Evolutionary conservation across 2,113 vertebrate species (phyloP), one percentile per base, ranked within the genome.

Genomic region (Herpetotheres cachinnans): DNA sequence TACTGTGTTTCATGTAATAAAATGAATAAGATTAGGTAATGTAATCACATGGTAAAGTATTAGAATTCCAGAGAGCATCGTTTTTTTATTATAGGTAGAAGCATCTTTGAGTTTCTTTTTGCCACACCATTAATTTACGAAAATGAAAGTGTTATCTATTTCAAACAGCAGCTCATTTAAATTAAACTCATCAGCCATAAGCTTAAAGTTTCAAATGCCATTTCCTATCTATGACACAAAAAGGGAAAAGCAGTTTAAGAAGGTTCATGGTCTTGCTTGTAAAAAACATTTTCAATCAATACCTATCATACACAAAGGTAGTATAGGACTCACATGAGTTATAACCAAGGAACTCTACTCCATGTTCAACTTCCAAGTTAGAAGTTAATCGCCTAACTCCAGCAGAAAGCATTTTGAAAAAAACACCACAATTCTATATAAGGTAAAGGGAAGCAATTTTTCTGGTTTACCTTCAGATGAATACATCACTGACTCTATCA

Each of bases 81-180:
- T 95, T 90, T 91, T 86, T 85, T 93, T 93, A 92, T 82, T 95
- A 93, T 30, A 95, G 55, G 84, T 95, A 87, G 90, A 95, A 96
- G 49, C 50, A 95, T 91, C 76, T 97, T 88, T 78, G 84, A 96
- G 76, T 97, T 97, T 96, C 56, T 77, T 97, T 97, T 97, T 96
- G 96, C 77, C 81, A 96, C 85, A 91, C 93, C 89, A 97, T 96
- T 97, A 97, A 96, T 95, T 96, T 97, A 76, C 71, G 95, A 80
- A 97, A 98, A 96, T 89, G 95, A 95, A 98, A 97, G 78, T 61
- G 93, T 97, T 98, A 98, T 97, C 96, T 97, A 55, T 95, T 97
- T 98, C 95, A 97, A 97, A 98, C 95, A 98, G 89, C 67, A 97
- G 78, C 82, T 96, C 91, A 97, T 98, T 98, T 97, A 97, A 98